These are phyloP conservation scores for Drosophila yooni DNA, from an alignment of 2,888 invertebrate genomes.

Conservation along the genomic window DNA sequence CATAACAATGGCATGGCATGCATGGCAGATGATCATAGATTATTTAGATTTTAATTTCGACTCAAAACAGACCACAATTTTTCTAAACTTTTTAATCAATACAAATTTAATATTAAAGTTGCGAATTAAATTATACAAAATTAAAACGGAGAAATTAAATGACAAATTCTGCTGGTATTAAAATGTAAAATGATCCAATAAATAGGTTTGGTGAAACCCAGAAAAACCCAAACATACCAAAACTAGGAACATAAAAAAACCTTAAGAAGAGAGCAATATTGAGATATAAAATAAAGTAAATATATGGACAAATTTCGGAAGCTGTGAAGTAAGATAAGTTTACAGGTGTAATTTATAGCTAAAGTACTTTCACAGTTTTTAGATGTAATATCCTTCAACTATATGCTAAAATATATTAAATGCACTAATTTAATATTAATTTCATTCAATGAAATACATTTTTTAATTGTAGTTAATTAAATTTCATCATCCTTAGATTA, in stretches of 20 bases:
- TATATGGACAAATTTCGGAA: background rate
- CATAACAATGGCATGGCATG: background rate
- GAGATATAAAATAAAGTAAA: too few relatives aligned
- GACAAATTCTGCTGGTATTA: too few relatives aligned
- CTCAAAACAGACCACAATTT: background rate
- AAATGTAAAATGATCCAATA: too few relatives aligned
- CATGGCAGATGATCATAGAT: background rate
- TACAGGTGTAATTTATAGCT: background rate
- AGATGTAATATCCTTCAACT: background rate
- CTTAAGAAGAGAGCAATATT: too few relatives aligned
- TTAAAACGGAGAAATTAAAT: background rate
- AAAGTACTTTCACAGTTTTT: background rate
- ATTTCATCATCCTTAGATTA: background rate
- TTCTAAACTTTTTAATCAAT: accelerated
- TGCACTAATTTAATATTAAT: background rate
- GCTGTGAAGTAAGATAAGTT: background rate
- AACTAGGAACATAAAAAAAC: background rate
- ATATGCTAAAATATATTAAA: background rate
- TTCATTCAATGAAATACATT: background rate
- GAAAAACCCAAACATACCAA: too few relatives aligned
- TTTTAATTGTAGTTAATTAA: background rate
- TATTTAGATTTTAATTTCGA: background rate
- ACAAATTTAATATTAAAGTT: background rate
- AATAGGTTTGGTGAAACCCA: too few relatives aligned
- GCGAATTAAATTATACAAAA: background rate